Evolutionary conservation across 2,113 vertebrate species (phyloP).

Genomic region (Phylloscopus whistleri): DNA sequence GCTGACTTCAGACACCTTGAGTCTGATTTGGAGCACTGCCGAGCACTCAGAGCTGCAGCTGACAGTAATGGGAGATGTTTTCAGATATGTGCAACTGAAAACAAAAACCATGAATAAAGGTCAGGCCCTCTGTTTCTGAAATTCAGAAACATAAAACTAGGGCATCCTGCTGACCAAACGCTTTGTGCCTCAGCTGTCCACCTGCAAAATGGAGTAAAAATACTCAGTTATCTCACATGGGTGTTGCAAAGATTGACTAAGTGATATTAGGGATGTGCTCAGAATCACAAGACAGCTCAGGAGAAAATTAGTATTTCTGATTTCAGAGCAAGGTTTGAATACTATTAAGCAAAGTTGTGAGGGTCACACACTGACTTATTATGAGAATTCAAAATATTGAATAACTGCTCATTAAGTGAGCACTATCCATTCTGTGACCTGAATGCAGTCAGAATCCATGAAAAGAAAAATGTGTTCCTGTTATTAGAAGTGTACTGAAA

Average conservation of each 20-base stretch:
- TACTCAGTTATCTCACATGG: not conserved
- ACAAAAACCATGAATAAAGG: not conserved
- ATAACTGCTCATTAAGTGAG: constrained; percentile 5
- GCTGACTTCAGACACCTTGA: not conserved
- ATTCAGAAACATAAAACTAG: not conserved
- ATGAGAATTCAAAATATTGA: constrained; percentile 25
- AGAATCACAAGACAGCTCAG: not conserved
- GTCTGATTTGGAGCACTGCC: not conserved
- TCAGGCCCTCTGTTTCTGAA: not conserved
- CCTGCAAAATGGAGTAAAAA: not conserved
- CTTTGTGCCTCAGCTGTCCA: not conserved
- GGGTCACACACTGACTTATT: not conserved
- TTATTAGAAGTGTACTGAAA: not conserved
- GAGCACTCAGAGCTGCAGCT: not conserved
- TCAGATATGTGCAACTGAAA: not conserved
- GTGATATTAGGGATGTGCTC: not conserved
- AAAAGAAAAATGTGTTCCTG: not conserved
- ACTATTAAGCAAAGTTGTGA: not conserved
- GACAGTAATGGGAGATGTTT: not conserved
- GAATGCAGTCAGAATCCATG: not conserved
- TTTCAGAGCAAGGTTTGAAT: constrained; percentile 9
- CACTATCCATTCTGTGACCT: not conserved
- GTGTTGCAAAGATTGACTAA: not conserved
- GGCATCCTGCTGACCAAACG: not conserved
- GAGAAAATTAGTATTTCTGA: constrained; percentile 12